phyloP scores from a whole-genome alignment of 2,888 invertebrate genomes.

The Corbicula japonica region DNA sequence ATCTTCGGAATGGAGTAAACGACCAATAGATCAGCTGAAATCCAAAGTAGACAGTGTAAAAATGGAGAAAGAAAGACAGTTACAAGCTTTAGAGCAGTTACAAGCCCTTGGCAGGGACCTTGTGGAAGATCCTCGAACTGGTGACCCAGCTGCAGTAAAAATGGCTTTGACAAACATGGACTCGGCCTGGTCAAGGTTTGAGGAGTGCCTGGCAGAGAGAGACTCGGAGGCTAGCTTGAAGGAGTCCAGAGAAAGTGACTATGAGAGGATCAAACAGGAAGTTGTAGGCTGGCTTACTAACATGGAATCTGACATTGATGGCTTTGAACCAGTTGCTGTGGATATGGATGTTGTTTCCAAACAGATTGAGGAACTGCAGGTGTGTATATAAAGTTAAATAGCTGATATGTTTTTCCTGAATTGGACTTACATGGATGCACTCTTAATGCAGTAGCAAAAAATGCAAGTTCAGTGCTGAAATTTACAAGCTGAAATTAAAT shows the following conservation, averaged over 20 bases:
- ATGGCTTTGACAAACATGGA: slow-evolving; percentile 89
- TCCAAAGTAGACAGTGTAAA: slow-evolving; percentile 88
- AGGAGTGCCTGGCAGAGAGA: slow-evolving; percentile 93
- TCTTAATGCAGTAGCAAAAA: too few relatives aligned
- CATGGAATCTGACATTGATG: slow-evolving; percentile 92
- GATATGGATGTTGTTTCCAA: slow-evolving; percentile 94
- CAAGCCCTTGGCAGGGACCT: slow-evolving; percentile 79
- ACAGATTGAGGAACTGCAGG: slow-evolving; percentile 89
- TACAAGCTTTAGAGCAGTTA: slow-evolving; percentile 75
- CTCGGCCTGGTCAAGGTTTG: slow-evolving; percentile 95
- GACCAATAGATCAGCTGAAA: slow-evolving; percentile 89
- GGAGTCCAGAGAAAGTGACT: slow-evolving; percentile 94
- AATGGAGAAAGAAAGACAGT: slow-evolving; percentile 72
- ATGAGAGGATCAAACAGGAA: slow-evolving; percentile 94
- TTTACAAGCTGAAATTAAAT: too few relatives aligned
- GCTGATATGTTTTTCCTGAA: background rate
- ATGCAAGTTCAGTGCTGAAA: too few relatives aligned
- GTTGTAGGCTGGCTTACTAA: slow-evolving; percentile 94
- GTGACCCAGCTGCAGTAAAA: slow-evolving; percentile 80
- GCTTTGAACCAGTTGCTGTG: slow-evolving; percentile 94
- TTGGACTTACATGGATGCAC: too few relatives aligned
- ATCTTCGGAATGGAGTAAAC: slow-evolving; percentile 90
- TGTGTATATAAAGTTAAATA: slow-evolving; percentile 56
- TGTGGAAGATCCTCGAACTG: slow-evolving; percentile 81
- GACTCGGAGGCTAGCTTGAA: slow-evolving; percentile 93